A percentile compares a stretch with the other conserved stretches of the same genome.
phyloP scores from a whole-genome alignment of 1,140 invertebrate genomes.

The Conus ventricosus region DNA sequence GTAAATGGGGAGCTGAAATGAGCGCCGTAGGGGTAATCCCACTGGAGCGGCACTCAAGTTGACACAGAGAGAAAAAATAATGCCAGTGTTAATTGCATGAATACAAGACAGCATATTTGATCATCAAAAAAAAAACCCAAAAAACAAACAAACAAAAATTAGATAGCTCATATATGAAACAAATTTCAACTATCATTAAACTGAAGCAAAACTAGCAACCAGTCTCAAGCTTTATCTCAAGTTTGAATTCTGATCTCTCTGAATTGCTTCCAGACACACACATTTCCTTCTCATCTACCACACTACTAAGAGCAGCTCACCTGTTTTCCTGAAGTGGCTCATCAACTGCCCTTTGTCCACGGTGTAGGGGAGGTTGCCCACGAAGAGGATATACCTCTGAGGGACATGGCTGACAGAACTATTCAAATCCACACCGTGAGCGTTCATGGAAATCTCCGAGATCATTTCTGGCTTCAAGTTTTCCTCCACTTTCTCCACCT shows the following conservation, averaged over 20 bases:
- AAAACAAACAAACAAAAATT: too few species aligned
- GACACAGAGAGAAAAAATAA: too few species aligned
- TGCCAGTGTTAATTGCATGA: too few species aligned
- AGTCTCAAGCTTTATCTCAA: too few species aligned
- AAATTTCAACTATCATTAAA: too few species aligned
- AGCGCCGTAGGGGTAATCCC: too few species aligned
- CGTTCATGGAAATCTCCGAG: constrained; percentile 41
- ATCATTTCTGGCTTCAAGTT: constrained; percentile 26
- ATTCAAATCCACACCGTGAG: constrained; percentile 23
- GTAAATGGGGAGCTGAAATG: too few species aligned
- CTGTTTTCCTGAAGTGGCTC: constrained; percentile 68
- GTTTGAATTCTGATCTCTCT: background rate
- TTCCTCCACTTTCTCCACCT: constrained; percentile 1
- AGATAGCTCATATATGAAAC: too few species aligned
- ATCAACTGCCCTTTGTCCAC: constrained; percentile 63
- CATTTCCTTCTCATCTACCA: background rate
- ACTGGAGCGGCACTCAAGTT: too few species aligned
- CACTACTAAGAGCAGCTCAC: constrained; percentile 30
- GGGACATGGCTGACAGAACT: constrained; percentile 38
- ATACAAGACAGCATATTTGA: too few species aligned
- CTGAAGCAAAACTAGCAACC: too few species aligned
- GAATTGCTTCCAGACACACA: background rate
- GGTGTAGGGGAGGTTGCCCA: constrained; percentile 65
- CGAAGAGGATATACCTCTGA: constrained; percentile 62
- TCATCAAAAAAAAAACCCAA: too few species aligned